Evolutionary conservation across 2,888 invertebrate genomes (phyloP).

Genomic region (Mimumesa dahlbomi): DNA sequence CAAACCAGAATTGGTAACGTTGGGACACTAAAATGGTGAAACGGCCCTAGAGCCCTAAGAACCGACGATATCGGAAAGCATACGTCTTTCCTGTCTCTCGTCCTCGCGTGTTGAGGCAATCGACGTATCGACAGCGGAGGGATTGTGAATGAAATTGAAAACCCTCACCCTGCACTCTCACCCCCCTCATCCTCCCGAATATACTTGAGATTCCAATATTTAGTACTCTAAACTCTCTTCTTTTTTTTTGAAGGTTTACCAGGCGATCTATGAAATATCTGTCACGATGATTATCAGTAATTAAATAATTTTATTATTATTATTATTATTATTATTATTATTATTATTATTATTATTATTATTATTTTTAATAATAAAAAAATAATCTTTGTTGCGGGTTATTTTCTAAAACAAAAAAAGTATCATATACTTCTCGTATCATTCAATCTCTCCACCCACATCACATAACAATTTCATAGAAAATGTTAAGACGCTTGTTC

Average conservation of each 20-base stretch:
- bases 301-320: slow-evolving; percentile 63
- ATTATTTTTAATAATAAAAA: slow-evolving; percentile 71
- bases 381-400: slow-evolving; percentile 76
- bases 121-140: slow-evolving; percentile 22
- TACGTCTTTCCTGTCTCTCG: background rate
- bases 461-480: too few relatives aligned
- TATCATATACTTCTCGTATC: too few relatives aligned
- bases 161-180: too few relatives aligned
- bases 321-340: slow-evolving; percentile 67
- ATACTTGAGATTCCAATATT: slow-evolving; percentile 43
- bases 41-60: too few relatives aligned
- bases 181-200: slow-evolving; percentile 23
- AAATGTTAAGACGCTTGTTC: too few relatives aligned
- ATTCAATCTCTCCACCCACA: slow-evolving; percentile 31
- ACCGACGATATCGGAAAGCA: too few relatives aligned
- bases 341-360: slow-evolving; percentile 64
- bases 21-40: too few relatives aligned
- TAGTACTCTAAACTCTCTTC: slow-evolving; percentile 46
- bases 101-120: slow-evolving; percentile 11
- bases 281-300: slow-evolving; percentile 56
- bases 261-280: slow-evolving; percentile 55
- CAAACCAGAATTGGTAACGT: too few relatives aligned
- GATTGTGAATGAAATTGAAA: too few relatives aligned
- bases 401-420: slow-evolving; percentile 63
- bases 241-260: slow-evolving; percentile 58